Conservation (phyloP, 1,140 invertebrate genomes). For the Papilio polytes region DNA sequence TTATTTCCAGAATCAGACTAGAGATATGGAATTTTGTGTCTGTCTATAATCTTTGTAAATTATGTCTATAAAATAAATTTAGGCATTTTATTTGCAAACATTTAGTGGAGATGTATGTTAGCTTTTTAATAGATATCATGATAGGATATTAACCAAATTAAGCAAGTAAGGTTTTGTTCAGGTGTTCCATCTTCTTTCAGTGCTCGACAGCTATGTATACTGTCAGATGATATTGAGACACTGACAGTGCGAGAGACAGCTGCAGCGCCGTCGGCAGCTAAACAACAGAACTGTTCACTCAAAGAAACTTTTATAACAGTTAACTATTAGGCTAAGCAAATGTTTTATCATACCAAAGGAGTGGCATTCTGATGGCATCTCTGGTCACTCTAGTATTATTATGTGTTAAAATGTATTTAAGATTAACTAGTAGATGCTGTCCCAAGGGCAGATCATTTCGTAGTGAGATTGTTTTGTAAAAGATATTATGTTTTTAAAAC, state of each 20-base stretch:
- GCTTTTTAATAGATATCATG: too few relatives aligned
- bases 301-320: constrained; percentile 16
- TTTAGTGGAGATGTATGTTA: too few relatives aligned
- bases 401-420: constrained; percentile 6
- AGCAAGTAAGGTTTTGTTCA: background rate
- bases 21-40: too few relatives aligned
- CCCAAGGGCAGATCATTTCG: constrained; percentile 18
- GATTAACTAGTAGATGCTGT: constrained; percentile 12
- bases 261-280: background rate
- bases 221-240: constrained; percentile 78
- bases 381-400: constrained; percentile 26
- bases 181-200: constrained; percentile 58
- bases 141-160: too few relatives aligned
- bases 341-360: constrained; percentile 31
- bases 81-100: too few relatives aligned
- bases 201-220: constrained; percentile 77
- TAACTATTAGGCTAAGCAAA: constrained; percentile 20
- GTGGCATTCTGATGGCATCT: background rate
- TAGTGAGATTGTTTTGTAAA: constrained; percentile 5
- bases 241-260: constrained; percentile 46
- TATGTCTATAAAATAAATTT: too few relatives aligned
- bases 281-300: background rate
- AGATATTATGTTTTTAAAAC: constrained; percentile 10
- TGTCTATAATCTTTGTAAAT: too few relatives aligned
- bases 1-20: too few relatives aligned